Conservation (phyloP, 2,888 invertebrate genomes). For the Caenorhabditis parvicauda region DNA sequence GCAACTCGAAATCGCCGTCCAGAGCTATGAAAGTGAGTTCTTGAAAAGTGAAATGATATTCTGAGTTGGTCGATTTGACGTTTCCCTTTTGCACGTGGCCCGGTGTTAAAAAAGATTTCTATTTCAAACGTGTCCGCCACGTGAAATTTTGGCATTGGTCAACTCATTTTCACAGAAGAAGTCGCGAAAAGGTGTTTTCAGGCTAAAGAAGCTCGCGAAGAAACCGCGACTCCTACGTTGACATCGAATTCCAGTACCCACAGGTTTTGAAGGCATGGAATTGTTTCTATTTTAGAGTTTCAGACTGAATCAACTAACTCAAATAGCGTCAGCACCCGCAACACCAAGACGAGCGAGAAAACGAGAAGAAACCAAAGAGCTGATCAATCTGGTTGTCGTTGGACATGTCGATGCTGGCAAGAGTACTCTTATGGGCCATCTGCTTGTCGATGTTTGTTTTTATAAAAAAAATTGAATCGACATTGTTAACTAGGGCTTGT, state of each 20-base stretch:
- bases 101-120: too few relatives aligned
- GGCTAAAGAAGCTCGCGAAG: neutral
- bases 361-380: constrained; percentile 25
- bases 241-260: constrained; percentile 6
- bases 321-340: constrained; percentile 27
- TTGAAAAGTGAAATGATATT: neutral
- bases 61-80: too few relatives aligned
- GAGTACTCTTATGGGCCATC: constrained; percentile 92
- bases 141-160: too few relatives aligned
- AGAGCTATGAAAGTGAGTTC: constrained; percentile 10
- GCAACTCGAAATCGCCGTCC: constrained; percentile 29
- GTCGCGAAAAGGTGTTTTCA: neutral
- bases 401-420: constrained; percentile 97
- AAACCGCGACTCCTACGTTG: neutral
- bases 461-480: neutral
- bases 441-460: constrained; percentile 72
- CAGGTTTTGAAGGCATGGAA: constrained; percentile 11
- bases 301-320: constrained; percentile 37
- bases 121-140: too few relatives aligned
- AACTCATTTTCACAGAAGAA: too few relatives aligned
- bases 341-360: constrained; percentile 26
- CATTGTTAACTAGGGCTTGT: neutral
- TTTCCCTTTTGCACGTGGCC: too few relatives aligned
- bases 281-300: too few relatives aligned
- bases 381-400: constrained; percentile 61